Evolutionary conservation across 1,140 invertebrate genomes (phyloP).

Genomic region (Carposina sasakii): DNA sequence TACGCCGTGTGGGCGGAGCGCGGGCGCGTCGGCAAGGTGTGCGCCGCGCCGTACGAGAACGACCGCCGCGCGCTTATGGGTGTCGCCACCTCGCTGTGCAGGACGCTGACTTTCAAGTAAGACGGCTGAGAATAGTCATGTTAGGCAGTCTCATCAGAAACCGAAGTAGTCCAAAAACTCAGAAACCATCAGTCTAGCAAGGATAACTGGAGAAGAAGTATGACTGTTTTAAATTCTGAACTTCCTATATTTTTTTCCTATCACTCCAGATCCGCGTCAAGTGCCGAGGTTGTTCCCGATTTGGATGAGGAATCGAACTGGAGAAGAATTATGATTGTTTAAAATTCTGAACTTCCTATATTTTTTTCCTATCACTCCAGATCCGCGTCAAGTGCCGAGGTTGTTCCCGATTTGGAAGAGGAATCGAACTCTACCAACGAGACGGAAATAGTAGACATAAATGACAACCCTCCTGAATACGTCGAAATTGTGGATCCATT

Average conservation of each 20-base stretch:
- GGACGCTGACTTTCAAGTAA: constrained; percentile 83
- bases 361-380: constrained; percentile 26
- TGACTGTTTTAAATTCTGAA: constrained; percentile 1
- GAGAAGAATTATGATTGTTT: constrained; percentile 6
- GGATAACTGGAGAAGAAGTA: background rate
- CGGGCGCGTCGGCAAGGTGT: constrained; percentile 85
- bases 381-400: constrained; percentile 48
- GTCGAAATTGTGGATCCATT: constrained; percentile 86
- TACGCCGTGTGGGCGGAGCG: constrained; percentile 89
- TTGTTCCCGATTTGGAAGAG: constrained; percentile 51
- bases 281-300: constrained; percentile 55
- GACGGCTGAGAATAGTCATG: no score
- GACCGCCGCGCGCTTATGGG: constrained; percentile 66
- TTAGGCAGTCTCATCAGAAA: no score
- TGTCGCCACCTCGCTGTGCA: constrained; percentile 84
- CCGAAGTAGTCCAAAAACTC: no score
- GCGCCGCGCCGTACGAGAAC: constrained; percentile 79
- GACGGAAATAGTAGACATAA: constrained; percentile 38
- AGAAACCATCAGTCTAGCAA: no score
- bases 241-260: constrained; percentile 1
- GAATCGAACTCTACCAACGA: constrained; percentile 72
- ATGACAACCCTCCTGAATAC: constrained; percentile 72
- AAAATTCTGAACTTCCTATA: background rate
- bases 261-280: constrained; percentile 39
- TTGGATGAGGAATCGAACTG: constrained; percentile 19